These are phyloP conservation scores for Perccottus glenii DNA, from an alignment of 2,113 vertebrate species.

Conservation along the genomic window DNA sequence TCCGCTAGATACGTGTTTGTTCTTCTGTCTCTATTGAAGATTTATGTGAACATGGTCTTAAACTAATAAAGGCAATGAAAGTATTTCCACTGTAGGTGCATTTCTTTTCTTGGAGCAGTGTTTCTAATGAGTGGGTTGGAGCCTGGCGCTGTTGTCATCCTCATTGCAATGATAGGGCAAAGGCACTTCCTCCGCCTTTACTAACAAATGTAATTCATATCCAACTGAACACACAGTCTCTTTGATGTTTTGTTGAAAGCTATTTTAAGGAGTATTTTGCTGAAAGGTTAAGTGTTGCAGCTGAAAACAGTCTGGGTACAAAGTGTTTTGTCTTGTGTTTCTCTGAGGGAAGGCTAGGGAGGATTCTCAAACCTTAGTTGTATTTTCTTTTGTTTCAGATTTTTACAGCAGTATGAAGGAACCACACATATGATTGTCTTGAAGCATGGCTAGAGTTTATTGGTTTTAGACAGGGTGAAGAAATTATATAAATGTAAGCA, in stretches of 20 bases:
- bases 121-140: constrained; percentile 61
- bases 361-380: neutral
- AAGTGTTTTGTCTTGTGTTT: constrained; percentile 1
- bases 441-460: neutral
- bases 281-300: constrained; percentile 44
- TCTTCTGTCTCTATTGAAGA: too few species aligned
- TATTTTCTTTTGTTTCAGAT: too few species aligned
- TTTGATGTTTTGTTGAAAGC: constrained; percentile 42
- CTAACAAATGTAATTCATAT: constrained; percentile 53
- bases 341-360: neutral
- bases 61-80: constrained; percentile 41
- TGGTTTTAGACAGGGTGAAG: too few species aligned
- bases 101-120: constrained; percentile 49
- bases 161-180: constrained; percentile 43
- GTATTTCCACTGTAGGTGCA: constrained; percentile 41
- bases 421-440: neutral
- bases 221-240: constrained; percentile 15
- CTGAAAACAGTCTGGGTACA: constrained; percentile 12
- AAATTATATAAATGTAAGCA: too few species aligned
- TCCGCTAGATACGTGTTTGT: neutral
- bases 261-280: constrained; percentile 19
- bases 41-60: neutral
- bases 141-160: constrained; percentile 50
- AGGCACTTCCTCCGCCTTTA: constrained; percentile 42
- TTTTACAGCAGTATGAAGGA: neutral